A percentile compares a stretch with the other conserved stretches of the same genome.
Conservation (phyloP, 1,140 invertebrate genomes). For the Cyclina sinensis region DNA sequence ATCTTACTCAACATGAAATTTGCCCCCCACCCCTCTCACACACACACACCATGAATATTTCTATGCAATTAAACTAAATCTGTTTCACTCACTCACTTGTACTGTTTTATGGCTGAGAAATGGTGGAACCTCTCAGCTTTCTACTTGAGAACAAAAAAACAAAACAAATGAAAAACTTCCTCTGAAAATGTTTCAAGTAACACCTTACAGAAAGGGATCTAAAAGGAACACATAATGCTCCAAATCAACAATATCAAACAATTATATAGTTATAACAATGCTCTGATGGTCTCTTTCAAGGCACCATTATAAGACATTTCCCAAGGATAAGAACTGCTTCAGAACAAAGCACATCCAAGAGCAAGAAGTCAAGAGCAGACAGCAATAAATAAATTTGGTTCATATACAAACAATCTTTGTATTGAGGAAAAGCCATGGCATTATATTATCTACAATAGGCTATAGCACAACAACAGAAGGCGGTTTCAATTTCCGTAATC, state of each 20-base stretch:
- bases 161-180: neutral
- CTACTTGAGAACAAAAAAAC: slow-evolving; percentile 9
- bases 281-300: neutral
- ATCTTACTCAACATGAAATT: too few species aligned
- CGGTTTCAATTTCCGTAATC: slow-evolving; percentile 65
- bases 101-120: neutral
- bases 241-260: neutral
- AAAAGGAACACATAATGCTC: slow-evolving; percentile 16
- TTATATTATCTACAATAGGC: slow-evolving; percentile 60
- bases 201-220: slow-evolving; percentile 15
- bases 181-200: neutral
- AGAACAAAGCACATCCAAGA: slow-evolving; percentile 8
- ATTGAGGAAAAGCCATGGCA: slow-evolving; percentile 23
- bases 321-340: neutral
- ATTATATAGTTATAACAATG: slow-evolving; percentile 12
- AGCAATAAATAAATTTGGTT: slow-evolving; percentile 51
- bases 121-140: neutral
- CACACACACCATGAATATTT: too few species aligned
- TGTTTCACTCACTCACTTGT: neutral
- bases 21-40: too few species aligned
- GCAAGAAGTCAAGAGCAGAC: slow-evolving; percentile 16
- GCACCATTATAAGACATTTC: neutral
- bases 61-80: neutral
- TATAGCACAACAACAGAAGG: slow-evolving; percentile 57
- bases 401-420: slow-evolving; percentile 63